Evolutionary conservation across 2,113 vertebrate species (phyloP).

Genomic region (Microtus oregoni): DNA sequence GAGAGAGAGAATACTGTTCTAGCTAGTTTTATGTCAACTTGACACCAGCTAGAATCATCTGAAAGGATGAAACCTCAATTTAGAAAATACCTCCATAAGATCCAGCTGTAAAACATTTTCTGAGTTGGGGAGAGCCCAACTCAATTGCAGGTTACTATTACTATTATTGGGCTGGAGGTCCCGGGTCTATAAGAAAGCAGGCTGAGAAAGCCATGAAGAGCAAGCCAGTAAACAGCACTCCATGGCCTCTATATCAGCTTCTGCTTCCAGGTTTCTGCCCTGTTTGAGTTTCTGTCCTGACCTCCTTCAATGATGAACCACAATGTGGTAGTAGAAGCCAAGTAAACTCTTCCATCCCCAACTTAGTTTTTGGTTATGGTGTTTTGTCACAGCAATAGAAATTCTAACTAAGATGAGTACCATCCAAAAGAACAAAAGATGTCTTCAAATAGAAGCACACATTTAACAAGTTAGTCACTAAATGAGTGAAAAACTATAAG

Average conservation of each 20-base stretch:
- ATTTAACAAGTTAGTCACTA: constrained; percentile 4
- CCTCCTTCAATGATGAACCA: neutral
- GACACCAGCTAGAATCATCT: neutral
- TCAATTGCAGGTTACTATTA: neutral
- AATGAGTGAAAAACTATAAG: neutral
- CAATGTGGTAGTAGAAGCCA: neutral
- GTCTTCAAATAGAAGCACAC: constrained; percentile 36
- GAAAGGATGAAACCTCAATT: neutral
- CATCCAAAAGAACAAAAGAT: neutral
- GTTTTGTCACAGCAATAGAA: neutral
- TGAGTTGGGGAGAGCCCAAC: neutral
- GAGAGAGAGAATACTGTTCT: neutral
- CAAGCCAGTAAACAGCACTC: neutral
- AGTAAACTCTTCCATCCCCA: neutral
- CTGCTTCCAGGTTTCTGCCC: neutral
- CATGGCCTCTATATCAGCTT: neutral
- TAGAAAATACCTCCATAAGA: neutral
- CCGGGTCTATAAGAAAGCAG: neutral
- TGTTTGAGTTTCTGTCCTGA: neutral
- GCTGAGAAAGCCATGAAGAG: neutral
- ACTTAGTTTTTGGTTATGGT: neutral
- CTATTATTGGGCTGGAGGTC: neutral
- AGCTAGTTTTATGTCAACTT: neutral
- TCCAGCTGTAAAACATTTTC: neutral
- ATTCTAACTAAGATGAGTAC: neutral